Evolutionary conservation across 2,888 invertebrate genomes (phyloP).

Genomic region (Heteromyza rotundicornis): DNA sequence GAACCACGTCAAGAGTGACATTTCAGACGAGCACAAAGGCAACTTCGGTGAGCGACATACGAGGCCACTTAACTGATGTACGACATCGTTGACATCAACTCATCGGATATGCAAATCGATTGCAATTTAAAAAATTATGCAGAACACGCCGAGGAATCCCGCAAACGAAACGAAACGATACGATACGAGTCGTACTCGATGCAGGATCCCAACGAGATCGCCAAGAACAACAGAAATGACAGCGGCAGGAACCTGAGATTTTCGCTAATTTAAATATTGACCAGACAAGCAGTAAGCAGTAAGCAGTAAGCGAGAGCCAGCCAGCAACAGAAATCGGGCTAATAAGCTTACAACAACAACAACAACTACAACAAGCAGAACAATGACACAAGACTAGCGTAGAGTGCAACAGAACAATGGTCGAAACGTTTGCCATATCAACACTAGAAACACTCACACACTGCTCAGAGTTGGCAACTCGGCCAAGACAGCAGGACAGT

Average conservation of each 20-base stretch:
- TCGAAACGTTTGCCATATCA: not conserved
- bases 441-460: too few species aligned
- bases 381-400: too few species aligned
- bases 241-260: slow-evolving; percentile 19
- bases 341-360: slow-evolving; percentile 18
- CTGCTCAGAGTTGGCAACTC: not conserved
- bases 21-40: slow-evolving; percentile 18
- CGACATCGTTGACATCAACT: slow-evolving; percentile 36
- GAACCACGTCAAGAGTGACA: slow-evolving; percentile 35
- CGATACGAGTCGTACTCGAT: too few species aligned
- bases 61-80: slow-evolving; percentile 40
- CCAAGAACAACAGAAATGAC: slow-evolving; percentile 30
- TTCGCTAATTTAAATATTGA: slow-evolving; percentile 22
- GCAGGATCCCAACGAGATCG: slow-evolving; percentile 9
- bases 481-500: not conserved
- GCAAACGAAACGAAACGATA: not conserved
- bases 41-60: slow-evolving; percentile 29
- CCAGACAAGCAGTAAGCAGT: slow-evolving; percentile 3
- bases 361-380: slow-evolving; percentile 7
- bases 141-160: not conserved
- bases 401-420: not conserved
- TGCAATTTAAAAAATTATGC: slow-evolving; percentile 40
- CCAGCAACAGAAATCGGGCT: slow-evolving; percentile 3
- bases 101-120: slow-evolving; percentile 39
- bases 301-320: slow-evolving; percentile 4